These are phyloP conservation scores for Pyrrhura leucotis DNA, from an alignment of 2,797 vertebrate genomes.

Conservation along the genomic window DNA sequence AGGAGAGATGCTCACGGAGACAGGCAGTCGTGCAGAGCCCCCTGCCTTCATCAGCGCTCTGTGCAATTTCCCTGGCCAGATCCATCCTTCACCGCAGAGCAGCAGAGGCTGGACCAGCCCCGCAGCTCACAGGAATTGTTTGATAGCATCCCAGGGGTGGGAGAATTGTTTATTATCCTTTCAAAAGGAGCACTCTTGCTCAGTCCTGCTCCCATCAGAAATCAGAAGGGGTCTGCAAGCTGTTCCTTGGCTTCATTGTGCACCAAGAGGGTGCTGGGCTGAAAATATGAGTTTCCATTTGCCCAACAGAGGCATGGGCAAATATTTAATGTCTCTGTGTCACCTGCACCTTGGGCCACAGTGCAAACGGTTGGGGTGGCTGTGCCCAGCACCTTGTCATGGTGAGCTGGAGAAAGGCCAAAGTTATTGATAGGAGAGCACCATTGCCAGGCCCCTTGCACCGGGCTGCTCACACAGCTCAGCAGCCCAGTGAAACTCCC, in stretches of 20 bases:
- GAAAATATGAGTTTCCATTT: background rate
- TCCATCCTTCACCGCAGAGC: background rate
- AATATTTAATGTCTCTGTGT: background rate
- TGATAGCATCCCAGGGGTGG: fast-evolving
- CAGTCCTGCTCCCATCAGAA: background rate
- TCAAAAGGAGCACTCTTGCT: background rate
- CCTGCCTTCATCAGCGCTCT: fast-evolving
- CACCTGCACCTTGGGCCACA: background rate
- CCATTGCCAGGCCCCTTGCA: background rate
- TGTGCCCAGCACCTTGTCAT: fast-evolving
- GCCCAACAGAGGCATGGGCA: background rate
- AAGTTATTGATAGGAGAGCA: background rate
- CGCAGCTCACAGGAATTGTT: fast-evolving
- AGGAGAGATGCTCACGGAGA: fast-evolving
- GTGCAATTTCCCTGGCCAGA: background rate
- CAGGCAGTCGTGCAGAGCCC: fast-evolving
- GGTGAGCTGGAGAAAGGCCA: background rate
- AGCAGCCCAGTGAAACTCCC: background rate
- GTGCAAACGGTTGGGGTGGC: background rate
- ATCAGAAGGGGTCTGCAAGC: background rate
- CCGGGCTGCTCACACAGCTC: background rate
- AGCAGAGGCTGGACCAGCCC: fast-evolving
- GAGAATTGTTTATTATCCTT: background rate
- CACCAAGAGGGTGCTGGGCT: background rate
- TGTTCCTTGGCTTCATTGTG: fast-evolving